Evolutionary conservation across 2,797 vertebrate genomes (phyloP).

Genomic region (Triplophysa bombifrons): DNA sequence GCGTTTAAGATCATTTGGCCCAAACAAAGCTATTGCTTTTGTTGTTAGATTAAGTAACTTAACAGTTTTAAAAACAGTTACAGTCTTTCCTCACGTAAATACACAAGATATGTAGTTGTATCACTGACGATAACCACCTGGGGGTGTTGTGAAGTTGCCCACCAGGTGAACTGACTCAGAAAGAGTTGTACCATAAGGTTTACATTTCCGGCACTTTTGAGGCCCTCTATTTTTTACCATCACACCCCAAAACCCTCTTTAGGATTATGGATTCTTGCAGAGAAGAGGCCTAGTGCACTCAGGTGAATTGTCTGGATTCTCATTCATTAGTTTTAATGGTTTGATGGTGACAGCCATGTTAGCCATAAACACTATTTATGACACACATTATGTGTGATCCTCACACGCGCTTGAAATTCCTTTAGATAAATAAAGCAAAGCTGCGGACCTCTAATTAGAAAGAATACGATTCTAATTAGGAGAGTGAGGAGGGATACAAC

Average conservation of each 20-base stretch:
- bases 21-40: background rate
- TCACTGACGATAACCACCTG: background rate
- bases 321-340: conserved; percentile 79
- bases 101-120: background rate
- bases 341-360: conserved; percentile 75
- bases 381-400: conserved; percentile 70
- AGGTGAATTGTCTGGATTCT: conserved; percentile 75
- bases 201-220: conserved; percentile 24
- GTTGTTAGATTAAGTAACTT: background rate
- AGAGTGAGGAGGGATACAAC: conserved; percentile 61
- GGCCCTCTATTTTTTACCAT: conserved; percentile 37
- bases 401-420: conserved; percentile 67
- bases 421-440: conserved; percentile 68
- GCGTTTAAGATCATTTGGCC: background rate
- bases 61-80: background rate
- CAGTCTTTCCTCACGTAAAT: background rate
- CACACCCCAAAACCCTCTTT: conserved; percentile 59
- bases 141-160: background rate
- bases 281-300: conserved; percentile 75
- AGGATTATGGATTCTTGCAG: conserved; percentile 70
- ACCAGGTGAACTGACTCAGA: background rate
- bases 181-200: background rate
- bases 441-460: conserved; percentile 71
- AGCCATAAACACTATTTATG: conserved; percentile 82
- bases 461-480: conserved; percentile 69